Evolutionary conservation across 2,797 vertebrate genomes (phyloP).

Genomic region (Pantherophis vulpinus): DNA sequence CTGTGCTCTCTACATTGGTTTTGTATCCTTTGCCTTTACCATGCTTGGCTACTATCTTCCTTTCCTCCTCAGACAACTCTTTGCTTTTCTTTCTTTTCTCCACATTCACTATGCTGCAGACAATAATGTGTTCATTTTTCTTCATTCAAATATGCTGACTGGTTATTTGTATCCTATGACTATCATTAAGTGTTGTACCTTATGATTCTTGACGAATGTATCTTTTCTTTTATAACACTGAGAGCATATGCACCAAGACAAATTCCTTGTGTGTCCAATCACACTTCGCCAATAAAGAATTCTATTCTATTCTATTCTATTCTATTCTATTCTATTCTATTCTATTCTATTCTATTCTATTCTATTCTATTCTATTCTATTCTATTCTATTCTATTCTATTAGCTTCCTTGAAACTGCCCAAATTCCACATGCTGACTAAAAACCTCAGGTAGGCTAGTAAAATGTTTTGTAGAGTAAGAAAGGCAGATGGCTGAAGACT

Average conservation of each 20-base stretch:
- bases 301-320: too few relatives aligned
- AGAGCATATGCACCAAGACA: too few relatives aligned
- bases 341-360: too few relatives aligned
- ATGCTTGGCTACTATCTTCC: neutral
- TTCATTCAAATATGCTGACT: neutral
- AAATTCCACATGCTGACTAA: neutral
- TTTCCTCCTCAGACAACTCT: neutral
- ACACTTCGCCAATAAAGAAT: too few relatives aligned
- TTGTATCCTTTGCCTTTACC: neutral
- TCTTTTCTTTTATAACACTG: too few relatives aligned
- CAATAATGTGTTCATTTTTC: neutral
- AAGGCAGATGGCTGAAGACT: neutral
- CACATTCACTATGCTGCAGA: neutral
- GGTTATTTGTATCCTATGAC: neutral
- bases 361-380: too few relatives aligned
- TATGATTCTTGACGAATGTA: too few relatives aligned
- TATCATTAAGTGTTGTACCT: too few relatives aligned
- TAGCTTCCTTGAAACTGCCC: neutral
- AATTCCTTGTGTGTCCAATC: too few relatives aligned
- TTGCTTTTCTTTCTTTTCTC: neutral
- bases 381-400: too few relatives aligned
- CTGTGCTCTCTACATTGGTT: neutral
- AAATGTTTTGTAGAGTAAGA: neutral
- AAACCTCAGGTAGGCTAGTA: neutral
- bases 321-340: too few relatives aligned